Evolutionary conservation across 1,140 invertebrate genomes (phyloP).

Genomic region (Mactra quadrangularis): DNA sequence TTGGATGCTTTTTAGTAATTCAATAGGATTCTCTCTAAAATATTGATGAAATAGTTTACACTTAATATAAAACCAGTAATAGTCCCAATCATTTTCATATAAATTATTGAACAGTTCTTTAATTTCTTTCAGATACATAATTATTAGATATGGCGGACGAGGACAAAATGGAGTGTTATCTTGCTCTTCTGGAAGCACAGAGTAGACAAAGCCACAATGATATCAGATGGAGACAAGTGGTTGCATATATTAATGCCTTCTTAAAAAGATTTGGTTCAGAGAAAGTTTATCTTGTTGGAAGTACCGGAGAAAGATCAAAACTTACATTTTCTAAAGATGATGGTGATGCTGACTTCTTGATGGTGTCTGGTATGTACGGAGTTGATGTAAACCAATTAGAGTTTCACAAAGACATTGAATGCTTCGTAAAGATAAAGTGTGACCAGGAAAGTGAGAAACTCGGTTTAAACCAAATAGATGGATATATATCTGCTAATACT

Average conservation of each 20-base stretch:
- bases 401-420: not conserved
- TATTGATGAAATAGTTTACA: too few species aligned
- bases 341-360: constrained; percentile 24
- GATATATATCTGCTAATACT: constrained; percentile 3
- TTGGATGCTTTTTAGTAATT: too few species aligned
- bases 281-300: constrained; percentile 20
- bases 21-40: too few species aligned
- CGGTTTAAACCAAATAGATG: not conserved
- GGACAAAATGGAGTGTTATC: too few species aligned
- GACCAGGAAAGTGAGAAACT: not conserved
- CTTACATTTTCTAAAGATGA: constrained; percentile 17
- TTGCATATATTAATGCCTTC: not conserved
- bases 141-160: too few species aligned
- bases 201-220: constrained; percentile 22
- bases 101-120: too few species aligned
- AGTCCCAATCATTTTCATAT: too few species aligned
- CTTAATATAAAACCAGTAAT: too few species aligned
- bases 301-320: constrained; percentile 8
- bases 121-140: too few species aligned
- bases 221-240: not conserved
- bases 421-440: not conserved
- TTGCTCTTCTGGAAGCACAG: not conserved
- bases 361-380: constrained; percentile 1
- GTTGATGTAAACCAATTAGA: not conserved
- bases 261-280: constrained; percentile 21